Conservation (phyloP, 2,888 invertebrate species). For the Erebia palarica region DNA sequence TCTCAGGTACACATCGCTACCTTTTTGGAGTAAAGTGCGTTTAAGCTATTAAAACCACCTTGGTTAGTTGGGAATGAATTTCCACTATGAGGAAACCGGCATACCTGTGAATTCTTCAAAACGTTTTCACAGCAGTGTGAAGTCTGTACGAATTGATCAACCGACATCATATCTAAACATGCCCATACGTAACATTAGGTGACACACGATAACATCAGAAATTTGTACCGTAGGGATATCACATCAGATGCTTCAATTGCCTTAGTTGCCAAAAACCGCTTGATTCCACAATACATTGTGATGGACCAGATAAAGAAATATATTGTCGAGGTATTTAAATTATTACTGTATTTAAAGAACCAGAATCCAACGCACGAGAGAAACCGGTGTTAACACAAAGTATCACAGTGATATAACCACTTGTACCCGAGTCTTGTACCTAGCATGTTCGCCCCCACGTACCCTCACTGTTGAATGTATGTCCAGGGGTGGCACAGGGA, state of each 20-base stretch:
- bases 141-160: no score
- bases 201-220: constrained; percentile 28
- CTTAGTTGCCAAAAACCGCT: constrained; percentile 91
- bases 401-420: constrained; percentile 69
- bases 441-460: constrained; percentile 59
- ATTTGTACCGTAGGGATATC: constrained; percentile 88
- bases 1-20: no score
- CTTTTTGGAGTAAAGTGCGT: no score
- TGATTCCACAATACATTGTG: constrained; percentile 95
- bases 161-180: no score
- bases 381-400: constrained; percentile 59
- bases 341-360: constrained; percentile 89
- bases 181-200: background rate
- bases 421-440: constrained; percentile 54
- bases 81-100: no score
- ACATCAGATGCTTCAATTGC: constrained; percentile 95
- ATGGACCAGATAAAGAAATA: constrained; percentile 95
- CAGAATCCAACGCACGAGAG: constrained; percentile 28
- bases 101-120: no score
- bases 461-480: constrained; percentile 72
- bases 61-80: no score
- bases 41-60: no score
- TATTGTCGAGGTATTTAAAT: constrained; percentile 96
- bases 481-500: constrained; percentile 94
- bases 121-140: no score